Conservation (phyloP, 1,140 invertebrate species). For the Procambarus virginalis region DNA sequence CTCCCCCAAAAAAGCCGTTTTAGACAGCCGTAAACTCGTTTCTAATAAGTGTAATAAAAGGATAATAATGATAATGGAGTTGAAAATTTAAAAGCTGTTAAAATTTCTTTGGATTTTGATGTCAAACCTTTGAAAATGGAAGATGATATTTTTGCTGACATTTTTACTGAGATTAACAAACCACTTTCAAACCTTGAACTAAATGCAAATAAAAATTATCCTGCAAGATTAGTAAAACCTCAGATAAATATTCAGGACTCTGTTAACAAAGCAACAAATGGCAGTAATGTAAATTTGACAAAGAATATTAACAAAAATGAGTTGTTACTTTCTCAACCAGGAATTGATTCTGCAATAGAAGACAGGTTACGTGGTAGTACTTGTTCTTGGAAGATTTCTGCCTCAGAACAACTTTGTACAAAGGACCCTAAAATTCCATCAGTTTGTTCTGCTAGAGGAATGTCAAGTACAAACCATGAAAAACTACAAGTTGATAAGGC, state of each 20-base stretch:
- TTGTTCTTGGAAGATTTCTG: not conserved
- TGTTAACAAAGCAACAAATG: not conserved
- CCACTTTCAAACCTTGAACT: not conserved
- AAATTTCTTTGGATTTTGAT: conserved; percentile 67
- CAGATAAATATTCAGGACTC: not conserved
- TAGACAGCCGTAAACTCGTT: conserved; percentile 52
- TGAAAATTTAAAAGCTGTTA: conserved; percentile 45
- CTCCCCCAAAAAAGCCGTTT: conserved; percentile 50
- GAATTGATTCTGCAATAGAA: not conserved
- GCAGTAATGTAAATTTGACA: not conserved
- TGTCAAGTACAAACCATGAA: not conserved
- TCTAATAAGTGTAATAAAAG: conserved; percentile 21
- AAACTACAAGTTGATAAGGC: not conserved
- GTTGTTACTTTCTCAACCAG: not conserved
- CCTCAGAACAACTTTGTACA: not conserved
- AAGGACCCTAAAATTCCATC: not conserved
- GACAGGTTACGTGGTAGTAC: not conserved
- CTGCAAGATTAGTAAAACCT: not conserved
- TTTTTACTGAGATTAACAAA: conserved; percentile 74
- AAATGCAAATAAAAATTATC: not conserved
- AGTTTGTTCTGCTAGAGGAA: too few relatives aligned
- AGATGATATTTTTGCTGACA: conserved; percentile 83
- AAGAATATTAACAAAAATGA: not conserved
- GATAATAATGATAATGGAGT: not conserved
- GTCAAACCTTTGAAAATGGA: conserved; percentile 71